A percentile compares a stretch with the other conserved stretches of the same genome.
Conservation (phyloP, 2,113 vertebrate genomes). For the Oryzias woworae region DNA sequence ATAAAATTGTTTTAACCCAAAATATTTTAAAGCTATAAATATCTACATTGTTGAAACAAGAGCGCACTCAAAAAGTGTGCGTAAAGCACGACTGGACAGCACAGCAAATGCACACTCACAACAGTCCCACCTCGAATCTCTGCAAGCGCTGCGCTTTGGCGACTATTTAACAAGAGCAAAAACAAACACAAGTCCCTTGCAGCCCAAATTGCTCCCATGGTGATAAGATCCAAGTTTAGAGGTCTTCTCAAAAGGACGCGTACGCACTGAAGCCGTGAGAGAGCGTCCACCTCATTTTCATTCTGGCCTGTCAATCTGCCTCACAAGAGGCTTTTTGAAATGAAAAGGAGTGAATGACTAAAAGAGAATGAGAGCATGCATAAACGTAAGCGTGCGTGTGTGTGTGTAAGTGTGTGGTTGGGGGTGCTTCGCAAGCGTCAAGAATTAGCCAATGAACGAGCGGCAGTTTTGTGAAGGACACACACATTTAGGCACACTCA, state of each 20-base stretch:
- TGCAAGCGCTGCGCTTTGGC: slow-evolving; percentile 74
- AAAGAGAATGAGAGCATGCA: slow-evolving; percentile 43
- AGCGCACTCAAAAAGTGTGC: slow-evolving; percentile 63
- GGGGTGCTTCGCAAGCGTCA: slow-evolving; percentile 38
- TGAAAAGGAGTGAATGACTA: slow-evolving; percentile 63
- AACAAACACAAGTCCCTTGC: slow-evolving; percentile 79
- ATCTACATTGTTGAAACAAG: slow-evolving; percentile 14
- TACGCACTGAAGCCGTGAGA: slow-evolving; percentile 74
- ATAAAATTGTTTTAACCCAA: background rate
- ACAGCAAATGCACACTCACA: slow-evolving; percentile 44
- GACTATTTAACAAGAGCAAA: slow-evolving; percentile 82
- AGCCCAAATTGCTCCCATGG: slow-evolving; percentile 80
- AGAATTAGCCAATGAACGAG: slow-evolving; percentile 1
- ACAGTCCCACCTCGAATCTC: slow-evolving; percentile 78
- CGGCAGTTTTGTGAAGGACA: slow-evolving; percentile 25
- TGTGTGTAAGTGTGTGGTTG: background rate
- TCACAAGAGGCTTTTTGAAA: slow-evolving; percentile 71
- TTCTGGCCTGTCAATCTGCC: slow-evolving; percentile 76
- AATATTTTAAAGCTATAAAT: background rate
- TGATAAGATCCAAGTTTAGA: slow-evolving; percentile 75
- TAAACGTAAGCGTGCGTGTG: slow-evolving; percentile 34
- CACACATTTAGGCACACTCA: no score
- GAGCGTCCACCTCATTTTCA: slow-evolving; percentile 81
- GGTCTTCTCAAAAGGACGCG: slow-evolving; percentile 74
- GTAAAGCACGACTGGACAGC: slow-evolving; percentile 56